A percentile compares a stretch with the other conserved stretches of the same genome.
Conservation (phyloP, 2,113 vertebrate species). For the Macquaria ambigua region DNA sequence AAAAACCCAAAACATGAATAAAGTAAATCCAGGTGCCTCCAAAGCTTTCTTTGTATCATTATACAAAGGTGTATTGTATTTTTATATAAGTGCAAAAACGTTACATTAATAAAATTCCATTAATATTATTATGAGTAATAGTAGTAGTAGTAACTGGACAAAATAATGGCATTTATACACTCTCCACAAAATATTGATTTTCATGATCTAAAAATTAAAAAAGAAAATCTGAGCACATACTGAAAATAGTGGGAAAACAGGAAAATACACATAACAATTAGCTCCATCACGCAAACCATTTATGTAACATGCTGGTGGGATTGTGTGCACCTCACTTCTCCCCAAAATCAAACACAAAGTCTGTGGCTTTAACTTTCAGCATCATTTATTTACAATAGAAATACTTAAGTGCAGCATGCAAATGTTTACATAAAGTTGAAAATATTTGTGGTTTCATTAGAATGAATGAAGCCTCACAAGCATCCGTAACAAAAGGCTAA, state of each 20-base stretch:
- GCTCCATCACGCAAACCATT: neutral
- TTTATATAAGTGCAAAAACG: no score
- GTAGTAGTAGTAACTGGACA: no score
- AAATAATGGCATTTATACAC: no score
- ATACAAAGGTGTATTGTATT: neutral
- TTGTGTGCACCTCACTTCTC: neutral
- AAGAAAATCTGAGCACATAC: neutral
- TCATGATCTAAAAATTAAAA: no score
- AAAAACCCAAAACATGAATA: neutral
- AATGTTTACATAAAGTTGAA: slow-evolving; percentile 3
- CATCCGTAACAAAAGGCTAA: no score
- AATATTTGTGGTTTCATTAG: neutral
- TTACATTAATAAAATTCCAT: no score
- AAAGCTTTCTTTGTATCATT: neutral
- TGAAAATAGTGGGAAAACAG: neutral
- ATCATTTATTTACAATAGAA: slow-evolving; percentile 64
- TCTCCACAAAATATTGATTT: no score
- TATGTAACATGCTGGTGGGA: neutral
- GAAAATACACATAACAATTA: neutral
- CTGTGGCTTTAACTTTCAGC: neutral
- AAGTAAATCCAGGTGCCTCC: no score
- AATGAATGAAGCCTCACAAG: neutral
- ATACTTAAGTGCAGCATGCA: slow-evolving; percentile 23
- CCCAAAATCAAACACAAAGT: slow-evolving; percentile 3
- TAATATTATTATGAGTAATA: no score